Evolutionary conservation across 2,797 vertebrate genomes (phyloP).

Genomic region (Sparus aurata): DNA sequence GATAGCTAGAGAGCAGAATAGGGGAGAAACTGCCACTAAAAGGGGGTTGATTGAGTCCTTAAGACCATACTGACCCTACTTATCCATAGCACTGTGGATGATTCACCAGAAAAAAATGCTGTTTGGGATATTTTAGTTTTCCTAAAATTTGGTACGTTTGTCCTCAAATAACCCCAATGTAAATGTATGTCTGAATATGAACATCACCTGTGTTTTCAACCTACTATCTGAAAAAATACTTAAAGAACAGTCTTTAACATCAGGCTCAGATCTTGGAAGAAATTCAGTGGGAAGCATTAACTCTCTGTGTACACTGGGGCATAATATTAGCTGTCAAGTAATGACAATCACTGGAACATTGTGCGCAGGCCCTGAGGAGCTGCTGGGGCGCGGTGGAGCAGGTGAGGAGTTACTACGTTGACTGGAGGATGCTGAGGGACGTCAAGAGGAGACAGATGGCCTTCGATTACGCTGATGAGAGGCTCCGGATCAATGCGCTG

Average conservation of each 20-base stretch:
- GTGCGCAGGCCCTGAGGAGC: constrained; percentile 77
- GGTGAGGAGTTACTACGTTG: constrained; percentile 89
- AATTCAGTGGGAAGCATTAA: background rate
- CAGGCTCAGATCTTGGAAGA: background rate
- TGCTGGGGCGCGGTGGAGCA: constrained; percentile 82
- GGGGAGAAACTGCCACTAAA: background rate
- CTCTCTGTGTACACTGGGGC: background rate
- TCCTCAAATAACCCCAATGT: background rate
- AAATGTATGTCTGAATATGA: background rate
- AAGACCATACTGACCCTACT: background rate
- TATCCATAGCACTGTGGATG: background rate
- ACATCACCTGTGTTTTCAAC: background rate
- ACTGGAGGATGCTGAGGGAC: constrained; percentile 97
- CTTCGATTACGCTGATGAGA: constrained; percentile 91
- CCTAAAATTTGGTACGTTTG: background rate
- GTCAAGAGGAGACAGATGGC: constrained; percentile 94
- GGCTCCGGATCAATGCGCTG: constrained; percentile 93
- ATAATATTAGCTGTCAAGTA: background rate
- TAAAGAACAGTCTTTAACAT: background rate
- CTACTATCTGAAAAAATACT: background rate
- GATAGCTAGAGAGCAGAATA: background rate
- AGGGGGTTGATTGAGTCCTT: background rate
- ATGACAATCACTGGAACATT: constrained; percentile 2
- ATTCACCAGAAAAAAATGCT: too few species aligned
- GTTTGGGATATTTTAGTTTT: too few species aligned